These are phyloP conservation scores for Eciton burchellii DNA, from an alignment of 1,140 invertebrate species.

Conservation along the genomic window DNA sequence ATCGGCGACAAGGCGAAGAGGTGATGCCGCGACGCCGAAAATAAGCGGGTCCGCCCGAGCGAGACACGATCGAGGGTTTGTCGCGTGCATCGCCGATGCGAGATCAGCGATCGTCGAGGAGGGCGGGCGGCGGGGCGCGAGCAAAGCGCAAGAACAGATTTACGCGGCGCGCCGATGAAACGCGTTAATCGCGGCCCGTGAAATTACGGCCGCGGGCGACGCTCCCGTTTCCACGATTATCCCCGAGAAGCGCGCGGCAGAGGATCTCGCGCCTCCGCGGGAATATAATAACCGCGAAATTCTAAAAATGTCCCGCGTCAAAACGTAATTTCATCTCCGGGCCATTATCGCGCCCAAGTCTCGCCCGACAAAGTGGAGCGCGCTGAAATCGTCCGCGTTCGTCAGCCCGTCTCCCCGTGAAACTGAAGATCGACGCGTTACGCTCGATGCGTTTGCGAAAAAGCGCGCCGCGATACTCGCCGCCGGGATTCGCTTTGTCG, in stretches of 20 bases:
- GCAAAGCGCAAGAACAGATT: neutral
- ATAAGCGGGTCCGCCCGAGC: slow-evolving; percentile 55
- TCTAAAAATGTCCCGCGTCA: neutral
- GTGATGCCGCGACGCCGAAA: slow-evolving; percentile 63
- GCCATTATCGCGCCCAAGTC: neutral
- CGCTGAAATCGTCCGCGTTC: neutral
- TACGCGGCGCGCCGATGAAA: neutral
- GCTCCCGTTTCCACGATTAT: slow-evolving; percentile 3
- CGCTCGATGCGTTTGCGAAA: neutral
- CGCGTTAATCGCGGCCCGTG: neutral
- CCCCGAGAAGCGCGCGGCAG: neutral
- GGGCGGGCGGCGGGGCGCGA: neutral
- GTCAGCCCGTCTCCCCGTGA: neutral
- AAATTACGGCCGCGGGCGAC: neutral
- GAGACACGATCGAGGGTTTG: slow-evolving; percentile 45
- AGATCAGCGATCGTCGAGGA: slow-evolving; percentile 9
- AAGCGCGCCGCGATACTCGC: neutral
- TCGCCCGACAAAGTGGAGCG: neutral
- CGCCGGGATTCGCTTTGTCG: slow-evolving; percentile 42
- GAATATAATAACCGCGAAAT: neutral
- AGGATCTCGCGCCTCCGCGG: neutral
- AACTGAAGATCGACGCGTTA: neutral
- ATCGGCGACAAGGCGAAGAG: no score
- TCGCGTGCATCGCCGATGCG: neutral
- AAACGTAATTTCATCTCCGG: slow-evolving; percentile 1